These are phyloP conservation scores for Atractosteus spatula DNA, from an alignment of 2,113 vertebrate genomes.

Conservation along the genomic window DNA sequence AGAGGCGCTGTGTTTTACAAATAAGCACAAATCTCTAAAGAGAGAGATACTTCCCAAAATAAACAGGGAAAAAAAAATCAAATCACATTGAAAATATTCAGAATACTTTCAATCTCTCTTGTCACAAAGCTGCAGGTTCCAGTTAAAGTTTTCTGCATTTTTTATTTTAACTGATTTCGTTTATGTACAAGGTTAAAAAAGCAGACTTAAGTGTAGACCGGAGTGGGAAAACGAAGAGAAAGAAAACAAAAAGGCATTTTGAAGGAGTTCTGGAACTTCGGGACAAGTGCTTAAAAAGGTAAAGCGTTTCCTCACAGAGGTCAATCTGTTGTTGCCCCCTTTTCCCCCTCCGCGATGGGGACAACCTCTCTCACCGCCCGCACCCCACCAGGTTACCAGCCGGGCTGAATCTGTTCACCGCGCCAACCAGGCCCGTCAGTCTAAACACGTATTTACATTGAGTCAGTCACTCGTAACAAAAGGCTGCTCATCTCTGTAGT, in stretches of 20 bases:
- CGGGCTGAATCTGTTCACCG: too few species aligned
- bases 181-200: not conserved
- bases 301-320: constrained; percentile 3
- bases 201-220: not conserved
- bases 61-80: constrained; percentile 61
- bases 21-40: constrained; percentile 52
- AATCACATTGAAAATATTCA: constrained; percentile 59
- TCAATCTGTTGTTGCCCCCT: not conserved
- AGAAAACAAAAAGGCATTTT: not conserved
- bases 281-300: not conserved
- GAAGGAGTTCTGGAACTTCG: not conserved
- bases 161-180: constrained; percentile 1
- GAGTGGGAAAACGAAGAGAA: not conserved
- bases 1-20: constrained; percentile 55
- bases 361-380: not conserved
- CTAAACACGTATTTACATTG: too few species aligned
- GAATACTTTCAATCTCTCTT: constrained; percentile 61
- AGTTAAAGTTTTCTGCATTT: constrained; percentile 49
- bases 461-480: too few species aligned
- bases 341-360: not conserved
- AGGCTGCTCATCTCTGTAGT: too few species aligned
- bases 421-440: too few species aligned
- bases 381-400: not conserved
- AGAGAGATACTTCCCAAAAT: constrained; percentile 58
- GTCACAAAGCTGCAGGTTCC: constrained; percentile 55